Evolutionary conservation across 2,113 vertebrate genomes (phyloP), one percentile per base, ranked within the genome.

Genomic region (Alexandromys fortis): DNA sequence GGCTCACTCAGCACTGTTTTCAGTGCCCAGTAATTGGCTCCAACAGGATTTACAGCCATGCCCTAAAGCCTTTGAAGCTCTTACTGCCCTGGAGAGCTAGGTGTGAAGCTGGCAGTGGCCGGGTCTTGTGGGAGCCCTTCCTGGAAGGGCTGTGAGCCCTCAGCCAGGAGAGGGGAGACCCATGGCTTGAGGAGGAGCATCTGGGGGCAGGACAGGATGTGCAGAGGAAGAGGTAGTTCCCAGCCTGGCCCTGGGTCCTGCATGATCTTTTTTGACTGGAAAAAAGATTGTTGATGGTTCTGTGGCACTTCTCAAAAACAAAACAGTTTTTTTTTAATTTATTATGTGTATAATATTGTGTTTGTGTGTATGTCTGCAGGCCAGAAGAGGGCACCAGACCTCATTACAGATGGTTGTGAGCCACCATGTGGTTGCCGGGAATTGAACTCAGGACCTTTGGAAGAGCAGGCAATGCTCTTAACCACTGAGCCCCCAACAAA

Each of bases 61-160:
- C 96, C 95, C 88, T 91, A 58, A 82, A 93, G 97, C 81, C 86
- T 90, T 90, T 76, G 38, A 83, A 28, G 65, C 45, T 26, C 4
- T 73, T 42, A 1, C 70, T 0, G 42, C 83, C 42, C 79, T 22
- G 10, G 68, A 55, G 78, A 49, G 67, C 82, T 16, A 75, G 8
- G 5, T 0, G 68, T 45, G 3, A 28, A 8, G 55, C 35, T 33
- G 17, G 33, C 35, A 28, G 68, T n/a, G 86, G 38, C 73, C 38
- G 70, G 86, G 14, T 55, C 35, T 88, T 52, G 22, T 42, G 24
- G 47, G 49, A 88, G 49, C 68, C 7, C 26, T 75, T 88, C 22
- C 86, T 35, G 85, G 33, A 52, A 72, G 67, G 63, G 67, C 45
- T 55, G 13, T 10, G 68, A 88, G 68, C 33, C 65, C 5, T n/a